Conservation (phyloP, 1,140 invertebrate genomes). For the Adelges cooleyi region DNA sequence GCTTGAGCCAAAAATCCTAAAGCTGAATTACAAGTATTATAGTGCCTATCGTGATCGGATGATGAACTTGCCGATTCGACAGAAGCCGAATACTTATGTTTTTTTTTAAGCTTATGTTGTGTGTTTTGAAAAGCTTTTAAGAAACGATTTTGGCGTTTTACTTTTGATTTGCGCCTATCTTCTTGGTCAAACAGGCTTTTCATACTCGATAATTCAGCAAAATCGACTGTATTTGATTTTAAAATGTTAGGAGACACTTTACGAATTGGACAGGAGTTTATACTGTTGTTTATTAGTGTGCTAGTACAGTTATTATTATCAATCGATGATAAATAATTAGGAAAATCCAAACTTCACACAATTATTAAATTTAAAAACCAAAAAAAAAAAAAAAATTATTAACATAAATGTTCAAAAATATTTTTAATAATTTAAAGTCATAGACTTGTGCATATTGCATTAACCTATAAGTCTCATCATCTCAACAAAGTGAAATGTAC, state of each 20-base stretch:
- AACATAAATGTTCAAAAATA: too few species aligned
- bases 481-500: too few species aligned
- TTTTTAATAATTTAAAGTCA: not conserved
- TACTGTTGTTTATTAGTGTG: constrained; percentile 7
- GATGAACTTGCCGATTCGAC: constrained; percentile 20
- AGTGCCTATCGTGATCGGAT: constrained; percentile 15
- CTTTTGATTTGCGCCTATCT: constrained; percentile 9
- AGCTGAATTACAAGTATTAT: constrained; percentile 23
- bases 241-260: constrained; percentile 9
- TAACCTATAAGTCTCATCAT: too few species aligned
- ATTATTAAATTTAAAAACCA: not conserved
- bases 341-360: constrained; percentile 13
- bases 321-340: not conserved
- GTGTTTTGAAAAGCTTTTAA: constrained; percentile 25
- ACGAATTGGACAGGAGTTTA: not conserved
- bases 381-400: constrained; percentile 1
- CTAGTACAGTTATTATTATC: constrained; percentile 1
- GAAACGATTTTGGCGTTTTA: constrained; percentile 11
- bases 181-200: constrained; percentile 23
- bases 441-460: too few species aligned
- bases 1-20: constrained; percentile 18
- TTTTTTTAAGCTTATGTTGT: constrained; percentile 13
- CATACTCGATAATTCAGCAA: constrained; percentile 21
- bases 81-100: constrained; percentile 1
- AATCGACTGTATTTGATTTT: constrained; percentile 22